A percentile compares a stretch with the other conserved stretches of the same genome.
Conservation (phyloP, 2,113 vertebrate species). For the Nothocercus julius region DNA sequence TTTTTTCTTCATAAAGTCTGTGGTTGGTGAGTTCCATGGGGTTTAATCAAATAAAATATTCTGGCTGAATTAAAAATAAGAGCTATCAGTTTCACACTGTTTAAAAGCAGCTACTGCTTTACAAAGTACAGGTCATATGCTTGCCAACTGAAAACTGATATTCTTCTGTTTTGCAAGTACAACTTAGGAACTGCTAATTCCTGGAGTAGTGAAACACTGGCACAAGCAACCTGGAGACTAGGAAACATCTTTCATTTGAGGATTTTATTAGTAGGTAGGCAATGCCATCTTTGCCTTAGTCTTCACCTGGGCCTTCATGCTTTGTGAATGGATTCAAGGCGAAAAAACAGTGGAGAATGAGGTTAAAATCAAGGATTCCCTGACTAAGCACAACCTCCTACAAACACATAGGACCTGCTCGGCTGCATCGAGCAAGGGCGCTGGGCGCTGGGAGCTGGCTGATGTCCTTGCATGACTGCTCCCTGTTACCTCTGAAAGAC, state of each 20-base stretch:
- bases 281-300: background rate
- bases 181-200: background rate
- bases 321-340: background rate
- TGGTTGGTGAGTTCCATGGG: background rate
- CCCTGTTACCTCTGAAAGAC: background rate
- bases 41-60: background rate
- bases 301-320: background rate
- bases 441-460: background rate
- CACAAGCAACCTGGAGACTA: background rate
- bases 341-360: background rate
- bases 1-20: background rate
- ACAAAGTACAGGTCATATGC: background rate
- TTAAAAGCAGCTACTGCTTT: background rate
- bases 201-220: background rate
- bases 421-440: background rate
- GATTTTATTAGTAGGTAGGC: background rate
- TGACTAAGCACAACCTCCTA: accelerated
- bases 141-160: background rate
- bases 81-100: background rate
- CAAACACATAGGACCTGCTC: background rate
- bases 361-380: background rate
- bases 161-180: background rate
- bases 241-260: background rate
- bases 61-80: background rate
- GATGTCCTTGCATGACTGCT: background rate